Evolutionary conservation across 2,888 invertebrate genomes (phyloP).

Genomic region (Eupithecia subfuscata): DNA sequence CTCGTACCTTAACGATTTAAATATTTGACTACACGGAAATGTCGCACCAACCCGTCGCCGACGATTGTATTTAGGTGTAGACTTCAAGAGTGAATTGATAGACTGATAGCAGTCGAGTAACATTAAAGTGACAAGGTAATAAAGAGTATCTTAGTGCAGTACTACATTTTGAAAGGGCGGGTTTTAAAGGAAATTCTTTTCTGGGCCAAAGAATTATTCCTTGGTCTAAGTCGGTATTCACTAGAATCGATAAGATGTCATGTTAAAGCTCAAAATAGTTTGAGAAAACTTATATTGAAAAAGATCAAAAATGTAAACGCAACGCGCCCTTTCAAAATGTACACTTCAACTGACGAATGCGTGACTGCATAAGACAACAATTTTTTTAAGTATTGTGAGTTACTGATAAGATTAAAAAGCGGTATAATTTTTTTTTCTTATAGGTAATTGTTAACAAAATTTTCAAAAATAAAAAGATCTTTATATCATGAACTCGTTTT

Average conservation of each 20-base stretch:
- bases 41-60: background rate
- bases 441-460: background rate
- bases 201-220: background rate
- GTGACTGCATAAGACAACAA: no score
- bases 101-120: background rate
- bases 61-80: background rate
- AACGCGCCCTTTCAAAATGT: no score
- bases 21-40: background rate
- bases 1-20: no score
- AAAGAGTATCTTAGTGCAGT: background rate
- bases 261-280: no score
- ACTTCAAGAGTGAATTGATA: background rate
- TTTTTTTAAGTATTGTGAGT: no score
- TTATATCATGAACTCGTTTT: background rate
- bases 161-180: background rate
- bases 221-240: no score
- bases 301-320: no score
- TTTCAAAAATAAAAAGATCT: conserved; percentile 1
- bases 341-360: no score
- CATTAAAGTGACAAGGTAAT: background rate
- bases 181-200: background rate
- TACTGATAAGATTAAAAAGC: background rate
- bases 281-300: no score
- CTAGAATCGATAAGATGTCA: no score
- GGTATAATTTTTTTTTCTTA: background rate